Conservation (phyloP, 2,797 vertebrate genomes). For the Acipenser oxyrinchus region DNA sequence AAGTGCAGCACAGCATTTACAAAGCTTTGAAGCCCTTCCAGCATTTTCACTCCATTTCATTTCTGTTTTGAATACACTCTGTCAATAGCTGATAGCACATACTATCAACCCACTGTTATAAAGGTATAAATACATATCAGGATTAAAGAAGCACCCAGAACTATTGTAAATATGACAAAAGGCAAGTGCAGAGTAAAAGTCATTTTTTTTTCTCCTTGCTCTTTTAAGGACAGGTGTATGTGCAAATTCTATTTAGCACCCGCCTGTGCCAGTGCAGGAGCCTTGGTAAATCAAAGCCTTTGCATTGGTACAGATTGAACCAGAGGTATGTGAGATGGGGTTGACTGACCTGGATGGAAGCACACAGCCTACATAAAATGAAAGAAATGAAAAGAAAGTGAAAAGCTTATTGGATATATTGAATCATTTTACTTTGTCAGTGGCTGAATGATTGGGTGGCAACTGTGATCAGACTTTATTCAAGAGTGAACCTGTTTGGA, state of each 20-base stretch:
- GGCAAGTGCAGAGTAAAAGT: background rate
- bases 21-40: no score
- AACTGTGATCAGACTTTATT: constrained; percentile 45
- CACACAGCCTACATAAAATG: constrained; percentile 47
- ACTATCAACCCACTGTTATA: no score
- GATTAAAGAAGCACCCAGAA: constrained; percentile 16
- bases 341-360: constrained; percentile 49
- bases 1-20: no score
- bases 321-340: constrained; percentile 53
- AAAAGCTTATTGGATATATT: constrained; percentile 62
- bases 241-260: background rate
- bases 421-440: constrained; percentile 57
- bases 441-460: constrained; percentile 39
- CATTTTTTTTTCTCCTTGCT: background rate
- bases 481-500: constrained; percentile 12
- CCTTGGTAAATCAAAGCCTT: constrained; percentile 33
- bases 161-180: background rate
- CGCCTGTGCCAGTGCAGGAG: background rate
- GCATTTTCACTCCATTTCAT: no score
- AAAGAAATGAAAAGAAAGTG: constrained; percentile 59
- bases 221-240: background rate
- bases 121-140: no score
- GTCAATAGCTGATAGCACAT: no score
- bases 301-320: constrained; percentile 44
- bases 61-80: no score